Percentiles rank a stretch among this genome's conserved stretches.
These are phyloP conservation scores for Amphimedon queenslandica DNA, from an alignment of 37 sponge, comb jelly and placozoan genomes.

Conservation along the genomic window DNA sequence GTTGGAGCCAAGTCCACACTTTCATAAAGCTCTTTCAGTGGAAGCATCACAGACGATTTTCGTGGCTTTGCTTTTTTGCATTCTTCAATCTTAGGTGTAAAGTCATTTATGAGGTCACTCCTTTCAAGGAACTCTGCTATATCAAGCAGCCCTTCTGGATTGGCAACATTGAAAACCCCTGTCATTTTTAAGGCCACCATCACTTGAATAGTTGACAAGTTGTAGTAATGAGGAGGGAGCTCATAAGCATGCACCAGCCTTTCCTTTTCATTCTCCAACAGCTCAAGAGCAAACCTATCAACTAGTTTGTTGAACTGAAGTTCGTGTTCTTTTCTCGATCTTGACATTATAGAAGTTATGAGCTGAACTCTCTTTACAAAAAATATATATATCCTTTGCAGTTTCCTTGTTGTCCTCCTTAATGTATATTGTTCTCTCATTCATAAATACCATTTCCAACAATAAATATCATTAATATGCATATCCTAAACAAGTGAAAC, in stretches of 20 bases:
- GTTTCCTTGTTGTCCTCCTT: too few relatives aligned
- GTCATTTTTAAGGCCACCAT: neutral
- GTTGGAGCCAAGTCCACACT: neutral
- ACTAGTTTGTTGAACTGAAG: neutral
- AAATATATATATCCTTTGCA: too few relatives aligned
- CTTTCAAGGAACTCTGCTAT: conserved; percentile 34
- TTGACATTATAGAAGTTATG: too few relatives aligned
- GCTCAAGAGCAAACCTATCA: neutral
- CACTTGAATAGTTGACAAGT: neutral
- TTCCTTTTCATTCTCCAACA: neutral
- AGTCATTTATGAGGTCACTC: conserved; percentile 12
- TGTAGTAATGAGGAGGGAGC: neutral
- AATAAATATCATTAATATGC: too few relatives aligned
- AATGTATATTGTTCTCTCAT: too few relatives aligned
- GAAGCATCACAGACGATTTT: neutral
- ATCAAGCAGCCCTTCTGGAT: conserved; percentile 13
- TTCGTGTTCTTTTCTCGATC: too few relatives aligned
- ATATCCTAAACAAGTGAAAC: too few relatives aligned
- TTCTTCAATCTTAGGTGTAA: conserved; percentile 5
- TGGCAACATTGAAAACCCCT: neutral
- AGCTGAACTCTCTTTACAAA: too few relatives aligned
- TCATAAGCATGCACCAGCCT: neutral
- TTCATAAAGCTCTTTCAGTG: too few relatives aligned
- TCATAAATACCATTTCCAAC: too few relatives aligned
- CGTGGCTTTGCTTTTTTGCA: neutral